Base-by-base conservation (phyloP, 1,140 invertebrate species). In the Tyrophagus putrescentiae region DNA sequence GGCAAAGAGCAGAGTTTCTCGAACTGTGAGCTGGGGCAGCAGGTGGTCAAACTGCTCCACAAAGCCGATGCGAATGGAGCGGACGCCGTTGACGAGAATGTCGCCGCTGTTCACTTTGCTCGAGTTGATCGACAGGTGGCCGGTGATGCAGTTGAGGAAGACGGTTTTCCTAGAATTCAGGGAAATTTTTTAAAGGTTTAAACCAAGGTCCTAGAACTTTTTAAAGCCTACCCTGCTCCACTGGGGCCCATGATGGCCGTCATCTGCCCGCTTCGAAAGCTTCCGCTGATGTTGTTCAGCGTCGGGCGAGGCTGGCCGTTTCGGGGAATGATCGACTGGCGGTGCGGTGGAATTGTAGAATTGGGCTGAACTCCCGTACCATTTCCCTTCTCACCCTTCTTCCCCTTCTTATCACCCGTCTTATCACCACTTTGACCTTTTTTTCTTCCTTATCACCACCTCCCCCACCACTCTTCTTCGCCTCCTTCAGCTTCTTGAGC, bases 1-100 rank as follows among this genome's bases (percentile, higher is more conserved):
- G 4, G 89, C 87, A 16, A 90, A 82, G 68, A 80, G 82, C 85
- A 95, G 88, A 6, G 87, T 82, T 72, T 96, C 91, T 57, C 78
- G 77, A 3, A 94, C 87, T 0, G 85, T 87, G 7, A 96, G 75
- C 71, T 92, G 85, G 0, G 84, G 85, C 18, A 88, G 76, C 0
- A 95, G 75, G 64, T 87, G 84, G 72, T 95, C 90, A 68, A 94
- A 88, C 71, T 96, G 91, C 50, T 65, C 64, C 18, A 64, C 45
- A 57, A 58, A 64, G 16, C 44, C 34, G 18, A 64, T 34, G 45
- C 61, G 64, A 4, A 62, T n/a, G 27, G 9, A 28, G 18, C 45
- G 31, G 4, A n/a, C 18, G 4, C 59, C 45, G 33, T 31, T 62
- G 1, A 63, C 28, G 16, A 62, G 23, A 34, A 62, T 45, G 23